A percentile compares a stretch with the other conserved stretches of the same genome.
These are phyloP conservation scores for Perdita meconis DNA, from an alignment of 2,888 invertebrate species.

Conservation along the genomic window DNA sequence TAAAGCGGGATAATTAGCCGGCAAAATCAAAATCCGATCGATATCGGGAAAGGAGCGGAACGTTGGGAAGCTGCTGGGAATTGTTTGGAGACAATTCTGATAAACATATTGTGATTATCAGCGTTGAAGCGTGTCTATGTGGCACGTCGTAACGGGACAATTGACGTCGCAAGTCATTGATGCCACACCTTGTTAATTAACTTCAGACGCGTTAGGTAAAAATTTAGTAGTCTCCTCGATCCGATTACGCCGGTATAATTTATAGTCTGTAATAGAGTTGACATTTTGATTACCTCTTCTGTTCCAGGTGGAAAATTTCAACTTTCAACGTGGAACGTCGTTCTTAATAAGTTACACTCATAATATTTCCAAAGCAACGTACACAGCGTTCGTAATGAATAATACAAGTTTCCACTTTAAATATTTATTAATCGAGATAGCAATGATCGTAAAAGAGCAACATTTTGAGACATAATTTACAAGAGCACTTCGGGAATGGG, in stretches of 20 bases:
- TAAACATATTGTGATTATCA: neutral
- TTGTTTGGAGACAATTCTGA: neutral
- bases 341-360: neutral
- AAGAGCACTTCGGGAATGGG: too few relatives aligned
- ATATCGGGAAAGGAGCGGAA: constrained; percentile 23
- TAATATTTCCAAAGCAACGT: constrained; percentile 1
- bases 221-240: neutral
- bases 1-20: constrained; percentile 70
- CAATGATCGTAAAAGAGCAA: constrained; percentile 37
- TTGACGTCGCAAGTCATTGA: neutral
- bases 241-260: neutral
- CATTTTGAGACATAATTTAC: constrained; percentile 36
- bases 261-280: neutral
- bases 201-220: neutral
- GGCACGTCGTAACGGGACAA: neutral
- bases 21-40: constrained; percentile 64
- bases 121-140: neutral
- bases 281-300: neutral
- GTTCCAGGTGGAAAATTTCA: neutral
- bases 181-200: neutral
- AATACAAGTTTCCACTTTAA: constrained; percentile 33
- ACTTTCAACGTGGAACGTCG: neutral
- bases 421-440: constrained; percentile 41
- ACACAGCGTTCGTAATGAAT: constrained; percentile 37
- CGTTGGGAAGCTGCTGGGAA: neutral